Conservation (phyloP, 2,888 invertebrate species). For the Exephanes ischioxanthus region DNA sequence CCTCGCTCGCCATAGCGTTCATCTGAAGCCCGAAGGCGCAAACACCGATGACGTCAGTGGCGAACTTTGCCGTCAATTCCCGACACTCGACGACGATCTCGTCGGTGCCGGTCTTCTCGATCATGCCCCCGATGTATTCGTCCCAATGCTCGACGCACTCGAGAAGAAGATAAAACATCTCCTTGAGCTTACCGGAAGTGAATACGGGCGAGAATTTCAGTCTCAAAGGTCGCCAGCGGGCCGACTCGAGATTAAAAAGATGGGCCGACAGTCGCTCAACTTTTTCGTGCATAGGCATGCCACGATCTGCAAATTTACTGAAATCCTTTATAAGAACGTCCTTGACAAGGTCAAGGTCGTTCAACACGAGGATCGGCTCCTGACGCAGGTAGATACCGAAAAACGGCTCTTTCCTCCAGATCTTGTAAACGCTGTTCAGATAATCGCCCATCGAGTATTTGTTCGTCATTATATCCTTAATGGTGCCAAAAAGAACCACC, state of each 20-base stretch:
- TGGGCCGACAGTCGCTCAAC: conserved; percentile 80
- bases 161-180: conserved; percentile 83
- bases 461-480: conserved; percentile 70
- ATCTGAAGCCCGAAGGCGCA: conserved; percentile 85
- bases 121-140: conserved; percentile 23
- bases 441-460: conserved; percentile 56
- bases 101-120: background rate
- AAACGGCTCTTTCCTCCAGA: conserved; percentile 67
- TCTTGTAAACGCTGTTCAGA: conserved; percentile 48
- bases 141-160: conserved; percentile 80
- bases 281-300: conserved; percentile 42
- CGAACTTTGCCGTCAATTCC: conserved; percentile 83
- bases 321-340: conserved; percentile 62
- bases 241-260: conserved; percentile 80
- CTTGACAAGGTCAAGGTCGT: conserved; percentile 64
- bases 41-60: conserved; percentile 85
- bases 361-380: conserved; percentile 51
- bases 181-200: conserved; percentile 85
- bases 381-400: conserved; percentile 81
- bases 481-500: conserved; percentile 79
- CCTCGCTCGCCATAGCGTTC: conserved; percentile 80
- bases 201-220: conserved; percentile 85
- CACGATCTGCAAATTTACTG: conserved; percentile 56
- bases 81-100: conserved; percentile 73
- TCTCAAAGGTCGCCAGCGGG: conserved; percentile 84